Evolutionary conservation across 30 jellyfish, hydroid and myxozoan genomes (phyloP), one percentile per base, ranked within the genome.

Genomic region (Rhopilema esculentum): DNA sequence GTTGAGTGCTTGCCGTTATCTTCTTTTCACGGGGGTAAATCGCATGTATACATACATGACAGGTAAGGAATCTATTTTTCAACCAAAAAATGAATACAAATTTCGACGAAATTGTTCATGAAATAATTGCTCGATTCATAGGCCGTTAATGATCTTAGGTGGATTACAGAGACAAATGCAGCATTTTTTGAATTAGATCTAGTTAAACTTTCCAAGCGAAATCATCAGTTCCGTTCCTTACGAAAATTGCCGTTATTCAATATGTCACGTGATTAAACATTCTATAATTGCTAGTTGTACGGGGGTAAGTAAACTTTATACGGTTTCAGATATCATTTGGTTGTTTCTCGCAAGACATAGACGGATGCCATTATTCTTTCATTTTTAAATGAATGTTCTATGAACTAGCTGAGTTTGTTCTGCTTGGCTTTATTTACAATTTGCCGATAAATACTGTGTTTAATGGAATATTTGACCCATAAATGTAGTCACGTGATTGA

Each of bases 401-500:
- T 7, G 51, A 73, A 8, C 25, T 19, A 19, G 18, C 57, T 40
- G 57, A 6, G 57, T 12, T 40, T 12, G 57, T 40, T 40, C 57
- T 40, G 12, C 57, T 12, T 6, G 57, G 12, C 6, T 40, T 40
- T 40, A 40, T 40, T 40, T 40, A 40, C 57, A 40, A 40, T 12
- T 40, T 6, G 57, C 57, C 12, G 57, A 12, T 40, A 9, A 66
- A 32, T 23, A 66, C 16, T 23, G 50, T 66, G 20, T 57, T 57
- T 52, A 49, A 49, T 78, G 88, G 88, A 78, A 78, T 78, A 78
- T 40, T 61, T 78, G 79, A 78, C 88, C 88, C 88, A 78, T 62
- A 77, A 31, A 31, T 25, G 69, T 51, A 83, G 79, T 86, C 95
- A 86, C 95, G 95, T 86, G 95, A 86, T 83, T n/a, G 22, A 76